A percentile compares a stretch with the other conserved stretches of the same genome.
phyloP scores from a whole-genome alignment of 2,888 invertebrate species.

The Hemaris fuciformis region DNA sequence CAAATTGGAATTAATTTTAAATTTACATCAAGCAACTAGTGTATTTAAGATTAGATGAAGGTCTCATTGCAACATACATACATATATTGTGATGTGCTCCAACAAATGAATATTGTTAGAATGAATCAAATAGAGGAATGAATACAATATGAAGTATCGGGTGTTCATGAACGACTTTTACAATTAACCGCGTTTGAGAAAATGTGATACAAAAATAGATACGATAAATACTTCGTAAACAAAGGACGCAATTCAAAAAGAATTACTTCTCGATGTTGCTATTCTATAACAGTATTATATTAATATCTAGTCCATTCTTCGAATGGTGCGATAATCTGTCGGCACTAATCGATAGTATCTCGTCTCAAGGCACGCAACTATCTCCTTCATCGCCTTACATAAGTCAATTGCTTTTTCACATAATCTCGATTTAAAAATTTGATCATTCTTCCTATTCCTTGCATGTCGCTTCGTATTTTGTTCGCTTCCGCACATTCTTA shows the following conservation, averaged over 20 bases:
- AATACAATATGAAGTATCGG: no score
- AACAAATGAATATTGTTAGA: no score
- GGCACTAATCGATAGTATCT: conserved; percentile 44
- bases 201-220: no score
- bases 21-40: neutral
- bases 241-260: no score
- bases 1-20: neutral
- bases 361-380: conserved; percentile 54
- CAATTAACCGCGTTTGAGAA: no score
- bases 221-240: neutral
- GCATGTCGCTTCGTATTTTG: conserved; percentile 36
- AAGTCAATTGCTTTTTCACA: conserved; percentile 72
- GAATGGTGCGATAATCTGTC: conserved; percentile 33
- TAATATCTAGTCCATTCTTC: conserved; percentile 29
- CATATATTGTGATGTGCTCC: no score
- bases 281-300: neutral
- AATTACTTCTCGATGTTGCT: no score
- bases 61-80: no score
- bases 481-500: conserved; percentile 21
- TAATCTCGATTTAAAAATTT: conserved; percentile 48
- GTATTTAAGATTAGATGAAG: no score
- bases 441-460: conserved; percentile 64
- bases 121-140: no score
- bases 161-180: no score
- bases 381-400: conserved; percentile 65